Base-by-base conservation (phyloP, 2,888 invertebrate genomes). In the Coenonympha glycerion region DNA sequence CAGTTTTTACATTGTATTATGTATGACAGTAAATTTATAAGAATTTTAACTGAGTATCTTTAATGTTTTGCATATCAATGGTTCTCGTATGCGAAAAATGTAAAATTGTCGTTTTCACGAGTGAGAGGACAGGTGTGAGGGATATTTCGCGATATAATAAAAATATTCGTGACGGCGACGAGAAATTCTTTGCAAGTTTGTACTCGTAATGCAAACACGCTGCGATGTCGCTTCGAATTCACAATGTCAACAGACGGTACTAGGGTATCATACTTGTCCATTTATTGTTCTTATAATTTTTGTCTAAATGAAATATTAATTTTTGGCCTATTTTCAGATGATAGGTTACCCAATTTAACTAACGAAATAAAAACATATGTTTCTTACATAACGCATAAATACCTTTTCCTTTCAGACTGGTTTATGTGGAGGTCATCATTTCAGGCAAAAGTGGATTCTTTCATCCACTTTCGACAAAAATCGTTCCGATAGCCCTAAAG, bases 41-140 rank as follows among this genome's bases (percentile, higher is more conserved):
- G n/a, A n/a, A n/a, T n/a, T n/a, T n/a, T n/a, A 9, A 6, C 6
- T 5, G 19, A 19, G 36, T 6, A 21, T 36, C 19, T 36, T 21
- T 36, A 6, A 6, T 36, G n/a, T 19, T n/a, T n/a, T 5, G 21
- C 21, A 24, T 24, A 39, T 8, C 39, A 39, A 24, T 15, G 24
- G 3, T 62, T 66, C 61, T 66, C 50, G 60, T 52, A 78, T 78
- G 77, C 71, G 75, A 70, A 70, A 76, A 77, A 83, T 76, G 76
- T 75, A 72, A 81, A 82, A 82, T 81, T 82, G 79, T 63, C 79
- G 76, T 83, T 82, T 84, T 79, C 76, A 79, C 83, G 81, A 76
- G 58, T 72, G 71, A 75, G 57, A 62, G 60, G 58, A 60, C 76
- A 77, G 76, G 82, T 80, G 84, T 78, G 72, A 79, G 79, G 73